phyloP scores from a whole-genome alignment of 2,888 invertebrate genomes.

The Chromoteleia sp. region DNA sequence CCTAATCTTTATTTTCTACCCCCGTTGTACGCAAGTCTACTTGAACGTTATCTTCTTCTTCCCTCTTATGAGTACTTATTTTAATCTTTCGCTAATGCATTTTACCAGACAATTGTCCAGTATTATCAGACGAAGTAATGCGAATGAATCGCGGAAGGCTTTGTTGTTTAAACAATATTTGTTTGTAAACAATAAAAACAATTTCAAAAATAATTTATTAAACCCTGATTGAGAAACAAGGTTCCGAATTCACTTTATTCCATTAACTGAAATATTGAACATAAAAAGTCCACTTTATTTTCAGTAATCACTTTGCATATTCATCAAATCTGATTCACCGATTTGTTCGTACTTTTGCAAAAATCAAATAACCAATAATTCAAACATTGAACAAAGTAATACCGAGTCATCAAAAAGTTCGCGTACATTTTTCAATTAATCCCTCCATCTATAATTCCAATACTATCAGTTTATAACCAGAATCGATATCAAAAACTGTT shows the following conservation, averaged over 20 bases:
- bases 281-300: too few species aligned
- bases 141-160: too few species aligned
- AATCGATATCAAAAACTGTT: constrained; percentile 2
- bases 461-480: neutral
- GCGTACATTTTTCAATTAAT: neutral
- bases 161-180: too few species aligned
- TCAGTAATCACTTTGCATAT: too few species aligned
- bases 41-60: neutral
- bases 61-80: neutral
- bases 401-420: neutral
- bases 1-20: constrained; percentile 4
- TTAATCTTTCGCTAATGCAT: constrained; percentile 6
- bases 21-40: neutral
- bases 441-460: neutral
- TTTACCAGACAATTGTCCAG: constrained; percentile 1
- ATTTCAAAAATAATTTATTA: too few species aligned
- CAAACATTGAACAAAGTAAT: neutral
- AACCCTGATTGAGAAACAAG: too few species aligned
- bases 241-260: too few species aligned
- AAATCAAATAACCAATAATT: neutral
- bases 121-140: neutral
- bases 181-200: too few species aligned
- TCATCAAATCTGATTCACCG: too few species aligned
- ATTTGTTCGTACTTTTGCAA: neutral
- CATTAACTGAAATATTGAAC: too few species aligned